Conservation (phyloP, 2,113 vertebrate genomes). For the Caranx ignobilis region DNA sequence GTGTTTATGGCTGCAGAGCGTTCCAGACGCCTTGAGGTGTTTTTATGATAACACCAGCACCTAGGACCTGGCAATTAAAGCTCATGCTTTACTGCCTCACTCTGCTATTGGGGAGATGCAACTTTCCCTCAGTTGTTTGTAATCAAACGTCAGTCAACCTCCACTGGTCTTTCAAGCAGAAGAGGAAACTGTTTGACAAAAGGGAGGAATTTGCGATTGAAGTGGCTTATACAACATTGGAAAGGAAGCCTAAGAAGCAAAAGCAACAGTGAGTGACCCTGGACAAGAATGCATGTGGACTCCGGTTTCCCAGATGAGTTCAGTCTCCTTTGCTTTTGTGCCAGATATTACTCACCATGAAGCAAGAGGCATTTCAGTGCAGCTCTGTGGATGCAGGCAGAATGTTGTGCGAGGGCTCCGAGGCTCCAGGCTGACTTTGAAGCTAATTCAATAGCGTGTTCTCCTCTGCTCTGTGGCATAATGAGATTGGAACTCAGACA, state of each 20-base stretch:
- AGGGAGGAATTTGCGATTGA: not conserved
- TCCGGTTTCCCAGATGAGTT: slow-evolving; percentile 27
- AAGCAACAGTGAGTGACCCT: not conserved
- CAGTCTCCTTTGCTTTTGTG: slow-evolving; percentile 1
- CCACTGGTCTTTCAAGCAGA: not conserved
- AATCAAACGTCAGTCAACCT: not conserved
- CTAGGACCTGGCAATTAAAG: slow-evolving; percentile 1
- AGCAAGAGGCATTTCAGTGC: slow-evolving; percentile 10
- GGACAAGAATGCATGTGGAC: not conserved
- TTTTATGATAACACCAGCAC: slow-evolving; percentile 45
- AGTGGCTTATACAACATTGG: not conserved
- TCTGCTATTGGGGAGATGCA: not conserved
- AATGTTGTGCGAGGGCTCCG: slow-evolving; percentile 1
- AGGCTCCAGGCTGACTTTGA: slow-evolving; percentile 68
- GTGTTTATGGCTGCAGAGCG: slow-evolving; percentile 24
- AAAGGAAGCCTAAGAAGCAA: not conserved
- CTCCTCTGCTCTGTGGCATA: slow-evolving; percentile 60
- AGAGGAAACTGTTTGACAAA: not conserved
- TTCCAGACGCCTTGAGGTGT: slow-evolving; percentile 38
- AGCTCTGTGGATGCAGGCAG: slow-evolving; percentile 34
- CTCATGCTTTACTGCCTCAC: slow-evolving; percentile 17
- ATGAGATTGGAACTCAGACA: slow-evolving; percentile 71
- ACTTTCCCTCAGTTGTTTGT: not conserved
- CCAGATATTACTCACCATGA: slow-evolving; percentile 33
- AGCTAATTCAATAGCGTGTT: slow-evolving; percentile 73